phyloP scores from a whole-genome alignment of 2,888 invertebrate species.

The Lycophotia porphyrea region DNA sequence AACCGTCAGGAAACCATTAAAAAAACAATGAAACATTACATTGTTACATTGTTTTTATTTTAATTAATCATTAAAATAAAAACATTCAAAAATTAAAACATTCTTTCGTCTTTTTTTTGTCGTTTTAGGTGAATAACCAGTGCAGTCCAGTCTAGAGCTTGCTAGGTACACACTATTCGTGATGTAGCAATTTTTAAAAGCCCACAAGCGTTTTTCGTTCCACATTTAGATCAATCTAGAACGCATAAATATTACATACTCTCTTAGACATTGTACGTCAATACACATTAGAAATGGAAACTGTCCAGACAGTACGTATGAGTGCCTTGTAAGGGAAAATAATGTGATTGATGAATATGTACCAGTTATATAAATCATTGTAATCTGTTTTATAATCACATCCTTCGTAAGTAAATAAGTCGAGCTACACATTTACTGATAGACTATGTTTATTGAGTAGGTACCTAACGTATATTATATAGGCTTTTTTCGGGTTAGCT shows the following conservation, averaged over 20 bases:
- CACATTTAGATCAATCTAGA: not conserved
- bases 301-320: conserved; percentile 11
- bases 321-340: conserved; percentile 40
- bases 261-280: conserved; percentile 10
- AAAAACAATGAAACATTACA: no score
- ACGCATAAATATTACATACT: not conserved
- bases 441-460: not conserved
- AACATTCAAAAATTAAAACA: no score
- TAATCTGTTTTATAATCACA: conserved; percentile 47
- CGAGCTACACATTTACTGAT: not conserved
- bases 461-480: no score
- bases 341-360: conserved; percentile 49
- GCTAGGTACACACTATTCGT: no score
- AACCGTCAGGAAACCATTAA: no score
- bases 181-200: not conserved
- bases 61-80: no score
- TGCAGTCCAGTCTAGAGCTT: no score
- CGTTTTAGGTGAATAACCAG: no score
- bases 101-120: no score
- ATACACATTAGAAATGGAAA: conserved; percentile 27
- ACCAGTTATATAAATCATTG: conserved; percentile 40
- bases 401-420: not conserved
- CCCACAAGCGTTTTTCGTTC: not conserved
- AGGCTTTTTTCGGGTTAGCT: no score
- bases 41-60: no score